Conservation (phyloP, 2,888 invertebrate genomes). For the Lucinisca nassula region DNA sequence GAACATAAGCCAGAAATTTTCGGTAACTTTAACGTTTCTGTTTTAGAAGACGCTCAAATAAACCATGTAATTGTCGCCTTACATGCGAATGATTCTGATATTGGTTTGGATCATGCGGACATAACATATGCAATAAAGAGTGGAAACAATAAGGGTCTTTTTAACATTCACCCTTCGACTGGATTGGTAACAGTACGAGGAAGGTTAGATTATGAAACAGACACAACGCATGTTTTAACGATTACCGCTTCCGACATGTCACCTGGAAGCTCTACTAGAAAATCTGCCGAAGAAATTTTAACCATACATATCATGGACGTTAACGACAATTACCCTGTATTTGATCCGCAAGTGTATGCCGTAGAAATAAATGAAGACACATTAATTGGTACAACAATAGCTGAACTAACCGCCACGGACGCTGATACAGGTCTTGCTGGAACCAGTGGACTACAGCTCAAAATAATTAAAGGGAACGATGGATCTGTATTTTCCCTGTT, state of each 20-base stretch:
- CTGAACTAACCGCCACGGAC: conserved; percentile 65
- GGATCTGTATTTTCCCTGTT: conserved; percentile 67
- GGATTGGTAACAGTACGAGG: conserved; percentile 75
- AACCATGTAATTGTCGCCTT: conserved; percentile 55
- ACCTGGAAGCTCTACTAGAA: conserved; percentile 57
- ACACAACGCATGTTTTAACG: conserved; percentile 70
- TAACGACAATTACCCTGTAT: conserved; percentile 97
- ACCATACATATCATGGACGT: conserved; percentile 98
- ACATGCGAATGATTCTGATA: conserved; percentile 69
- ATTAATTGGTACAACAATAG: conserved; percentile 48
- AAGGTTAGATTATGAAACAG: conserved; percentile 80
- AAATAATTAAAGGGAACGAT: conserved; percentile 72
- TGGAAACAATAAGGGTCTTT: conserved; percentile 73
- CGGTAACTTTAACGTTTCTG: conserved; percentile 55
- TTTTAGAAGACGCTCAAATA: conserved; percentile 68
- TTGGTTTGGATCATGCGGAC: conserved; percentile 73
- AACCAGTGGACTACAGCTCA: conserved; percentile 68
- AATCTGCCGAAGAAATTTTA: conserved; percentile 90
- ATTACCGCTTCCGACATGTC: conserved; percentile 72
- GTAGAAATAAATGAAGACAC: conserved; percentile 96
- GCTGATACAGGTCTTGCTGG: conserved; percentile 74
- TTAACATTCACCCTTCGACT: conserved; percentile 73
- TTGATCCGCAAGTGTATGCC: conserved; percentile 97
- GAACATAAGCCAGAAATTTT: conserved; percentile 79
- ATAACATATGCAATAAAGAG: conserved; percentile 71